Evolutionary conservation across 2,113 vertebrate species (phyloP).

Genomic region (Xenopus laevis): DNA sequence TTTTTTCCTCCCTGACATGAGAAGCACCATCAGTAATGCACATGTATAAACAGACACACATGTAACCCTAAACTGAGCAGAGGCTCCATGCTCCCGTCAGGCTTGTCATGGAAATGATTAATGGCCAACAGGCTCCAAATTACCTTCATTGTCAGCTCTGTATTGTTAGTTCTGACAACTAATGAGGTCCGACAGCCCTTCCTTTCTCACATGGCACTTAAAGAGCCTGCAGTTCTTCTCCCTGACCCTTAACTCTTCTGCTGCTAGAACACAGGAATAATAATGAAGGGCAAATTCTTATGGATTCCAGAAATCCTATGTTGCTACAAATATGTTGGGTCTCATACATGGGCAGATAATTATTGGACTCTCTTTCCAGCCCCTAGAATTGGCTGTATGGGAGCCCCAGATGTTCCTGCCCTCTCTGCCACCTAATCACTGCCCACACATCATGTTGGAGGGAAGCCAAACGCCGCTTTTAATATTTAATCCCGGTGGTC

Average conservation of each 20-base stretch:
- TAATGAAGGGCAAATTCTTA: not conserved
- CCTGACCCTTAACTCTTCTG: conserved; percentile 39
- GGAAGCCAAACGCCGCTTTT: not conserved
- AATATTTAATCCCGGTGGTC: not conserved
- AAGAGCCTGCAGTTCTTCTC: conserved; percentile 41
- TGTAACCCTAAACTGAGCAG: conserved; percentile 46
- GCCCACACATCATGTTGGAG: not conserved
- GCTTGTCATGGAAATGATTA: conserved; percentile 45
- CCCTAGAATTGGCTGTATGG: not conserved
- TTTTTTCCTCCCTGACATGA: conserved; percentile 20
- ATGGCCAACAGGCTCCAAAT: conserved; percentile 45
- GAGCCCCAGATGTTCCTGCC: not conserved
- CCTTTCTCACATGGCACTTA: conserved; percentile 45
- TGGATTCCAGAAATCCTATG: not conserved
- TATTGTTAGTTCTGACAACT: conserved; percentile 45
- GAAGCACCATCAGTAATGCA: conserved; percentile 40
- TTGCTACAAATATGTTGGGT: not conserved
- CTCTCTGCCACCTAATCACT: not conserved
- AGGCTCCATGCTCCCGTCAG: conserved; percentile 40
- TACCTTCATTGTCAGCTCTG: conserved; percentile 46
- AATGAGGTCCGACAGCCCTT: conserved; percentile 44
- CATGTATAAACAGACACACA: conserved; percentile 46
- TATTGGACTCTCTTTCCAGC: no score
- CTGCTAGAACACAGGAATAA: not conserved
- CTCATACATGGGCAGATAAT: not conserved